Base-by-base conservation (phyloP, 1,140 invertebrate species). In the Araneus ventricosus region DNA sequence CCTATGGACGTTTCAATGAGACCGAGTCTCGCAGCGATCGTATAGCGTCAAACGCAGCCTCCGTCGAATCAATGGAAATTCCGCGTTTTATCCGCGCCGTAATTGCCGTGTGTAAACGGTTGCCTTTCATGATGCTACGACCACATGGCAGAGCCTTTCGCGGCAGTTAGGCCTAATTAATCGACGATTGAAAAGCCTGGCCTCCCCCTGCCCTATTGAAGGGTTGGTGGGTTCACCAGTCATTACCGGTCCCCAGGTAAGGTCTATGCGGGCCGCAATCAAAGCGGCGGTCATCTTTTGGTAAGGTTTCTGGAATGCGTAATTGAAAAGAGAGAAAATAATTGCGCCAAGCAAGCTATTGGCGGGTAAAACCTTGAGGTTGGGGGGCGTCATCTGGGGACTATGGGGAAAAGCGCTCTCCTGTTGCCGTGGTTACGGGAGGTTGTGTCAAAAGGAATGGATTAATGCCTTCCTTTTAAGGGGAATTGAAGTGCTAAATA, bases 111-210 rank as follows among this genome's bases (percentile, higher is more conserved):
- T 86, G 84, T 86, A 86, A 86, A 61, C 45, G 45, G 84, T 34
- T 22, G 57, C 84, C 84, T 59, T 86, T 86, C 84, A 86, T 59
- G 45, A 22, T 86, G 84, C 45, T 61, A 37, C 84, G n/a, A 37
- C 84, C 84, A 86, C 84, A 86, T 86, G 84, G 34, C 57, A 7
- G 52, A 27, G 52, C 57, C 30, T 84, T 86, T 86, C 84, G 52
- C 45, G 84, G 84, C 52, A 61, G 84, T 86, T 86, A 86, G 84
- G 84, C 84, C 84, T 86, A 86, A 86, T 86, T 86, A 86, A 86
- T 86, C 84, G 84, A n/a, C 84, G 84, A 86, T 86, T 86, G 84
- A 86, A 86, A 86, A 61, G 84, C n/a, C 45, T 2, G n/a, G 30
- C 84, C 45, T 22, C 27, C 57, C 80, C 37, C 80, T 52, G 10